These are phyloP conservation scores for Desmodus rotundus DNA, from an alignment of 2,113 vertebrate genomes.

Conservation along the genomic window DNA sequence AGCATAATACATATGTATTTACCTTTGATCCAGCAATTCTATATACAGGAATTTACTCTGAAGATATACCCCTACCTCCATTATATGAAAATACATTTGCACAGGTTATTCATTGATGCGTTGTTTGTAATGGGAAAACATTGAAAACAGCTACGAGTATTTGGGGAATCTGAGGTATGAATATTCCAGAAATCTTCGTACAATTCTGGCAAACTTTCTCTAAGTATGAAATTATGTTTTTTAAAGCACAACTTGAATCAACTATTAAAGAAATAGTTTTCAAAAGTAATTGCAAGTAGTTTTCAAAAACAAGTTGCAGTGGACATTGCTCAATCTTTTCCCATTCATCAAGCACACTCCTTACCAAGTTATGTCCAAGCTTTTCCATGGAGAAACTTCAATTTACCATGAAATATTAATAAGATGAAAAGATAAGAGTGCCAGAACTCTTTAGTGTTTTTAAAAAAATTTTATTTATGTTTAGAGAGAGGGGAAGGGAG, in stretches of 20 bases:
- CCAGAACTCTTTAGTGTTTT: no score
- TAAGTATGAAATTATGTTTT: not conserved
- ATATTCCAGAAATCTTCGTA: not conserved
- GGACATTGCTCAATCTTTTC: not conserved
- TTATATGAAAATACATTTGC: not conserved
- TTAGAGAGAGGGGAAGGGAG: no score
- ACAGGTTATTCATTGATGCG: not conserved
- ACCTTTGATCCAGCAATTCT: not conserved
- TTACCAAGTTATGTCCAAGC: not conserved
- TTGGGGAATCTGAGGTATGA: not conserved
- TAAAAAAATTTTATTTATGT: no score
- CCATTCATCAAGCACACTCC: not conserved
- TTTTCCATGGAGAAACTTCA: not conserved
- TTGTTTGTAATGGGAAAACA: not conserved
- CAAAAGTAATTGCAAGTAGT: not conserved
- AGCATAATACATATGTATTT: not conserved
- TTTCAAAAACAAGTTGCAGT: constrained; percentile 7
- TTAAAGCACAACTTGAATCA: not conserved
- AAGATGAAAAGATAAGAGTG: not conserved
- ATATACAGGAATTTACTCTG: not conserved
- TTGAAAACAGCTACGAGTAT: constrained; percentile 6
- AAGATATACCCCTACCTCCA: not conserved
- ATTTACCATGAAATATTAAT: not conserved
- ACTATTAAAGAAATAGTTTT: not conserved
- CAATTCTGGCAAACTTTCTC: not conserved